phyloP scores from a whole-genome alignment of 2,797 vertebrate species.

The Ciconia nigra region DNA sequence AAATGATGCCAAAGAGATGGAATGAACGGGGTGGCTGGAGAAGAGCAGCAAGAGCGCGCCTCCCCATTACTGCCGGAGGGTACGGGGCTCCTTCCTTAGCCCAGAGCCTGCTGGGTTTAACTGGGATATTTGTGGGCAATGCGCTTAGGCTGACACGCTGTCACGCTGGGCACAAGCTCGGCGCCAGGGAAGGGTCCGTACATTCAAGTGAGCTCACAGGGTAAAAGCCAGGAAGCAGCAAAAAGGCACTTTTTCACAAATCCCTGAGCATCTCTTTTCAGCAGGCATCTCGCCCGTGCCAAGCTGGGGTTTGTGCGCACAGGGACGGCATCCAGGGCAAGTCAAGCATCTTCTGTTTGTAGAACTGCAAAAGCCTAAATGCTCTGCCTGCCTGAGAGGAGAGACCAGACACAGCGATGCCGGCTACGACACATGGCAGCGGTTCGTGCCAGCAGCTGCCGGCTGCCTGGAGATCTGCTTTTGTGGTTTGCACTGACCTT shows the following conservation, averaged over 20 bases:
- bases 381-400: background rate
- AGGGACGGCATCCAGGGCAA: background rate
- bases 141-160: accelerated
- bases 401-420: background rate
- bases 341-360: background rate
- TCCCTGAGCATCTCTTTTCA: background rate
- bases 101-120: background rate
- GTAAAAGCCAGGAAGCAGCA: background rate
- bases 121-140: accelerated
- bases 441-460: accelerated
- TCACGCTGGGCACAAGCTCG: background rate
- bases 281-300: background rate
- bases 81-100: background rate
- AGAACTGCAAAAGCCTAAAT: background rate
- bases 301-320: background rate
- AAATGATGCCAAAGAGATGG: background rate
- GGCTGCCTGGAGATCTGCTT: background rate
- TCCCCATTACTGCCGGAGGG: background rate
- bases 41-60: background rate
- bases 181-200: no score
- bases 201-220: background rate
- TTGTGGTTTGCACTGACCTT: background rate
- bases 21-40: background rate
- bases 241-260: background rate
- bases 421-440: background rate